Conservation (phyloP, 2,113 vertebrate genomes). For the Ailurus styani region DNA sequence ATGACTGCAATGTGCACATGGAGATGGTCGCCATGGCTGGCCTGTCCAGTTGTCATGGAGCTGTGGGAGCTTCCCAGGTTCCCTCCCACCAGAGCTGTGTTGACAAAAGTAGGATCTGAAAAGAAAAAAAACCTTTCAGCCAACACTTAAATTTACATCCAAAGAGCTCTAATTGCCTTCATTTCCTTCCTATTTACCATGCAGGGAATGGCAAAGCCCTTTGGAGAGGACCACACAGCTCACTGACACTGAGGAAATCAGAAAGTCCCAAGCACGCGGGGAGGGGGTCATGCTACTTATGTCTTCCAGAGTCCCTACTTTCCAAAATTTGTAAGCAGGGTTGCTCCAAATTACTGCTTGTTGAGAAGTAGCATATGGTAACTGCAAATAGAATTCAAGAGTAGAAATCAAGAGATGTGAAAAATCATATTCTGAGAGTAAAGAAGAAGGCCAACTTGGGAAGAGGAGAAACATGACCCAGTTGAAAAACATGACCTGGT, state of each 20-base stretch:
- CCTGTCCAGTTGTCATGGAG: slow-evolving; percentile 83
- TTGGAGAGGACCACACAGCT: slow-evolving; percentile 24
- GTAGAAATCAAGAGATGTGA: not conserved
- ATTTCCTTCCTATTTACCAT: slow-evolving; percentile 70
- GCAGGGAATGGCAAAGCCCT: slow-evolving; percentile 21
- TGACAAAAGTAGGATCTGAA: slow-evolving; percentile 84
- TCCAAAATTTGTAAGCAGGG: not conserved
- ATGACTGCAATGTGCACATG: slow-evolving; percentile 69
- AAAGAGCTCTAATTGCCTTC: slow-evolving; percentile 77
- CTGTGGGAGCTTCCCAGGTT: slow-evolving; percentile 82
- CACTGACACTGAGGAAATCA: not conserved
- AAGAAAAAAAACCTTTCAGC: slow-evolving; percentile 81
- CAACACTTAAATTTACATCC: slow-evolving; percentile 88
- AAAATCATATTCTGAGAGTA: not conserved
- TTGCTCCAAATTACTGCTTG: not conserved
- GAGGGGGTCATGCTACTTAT: not conserved
- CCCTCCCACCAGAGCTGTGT: slow-evolving; percentile 84
- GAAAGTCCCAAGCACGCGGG: not conserved
- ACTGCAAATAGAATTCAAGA: slow-evolving; percentile 31
- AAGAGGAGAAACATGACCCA: not conserved
- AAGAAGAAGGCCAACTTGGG: not conserved
- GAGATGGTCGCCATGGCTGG: slow-evolving; percentile 79
- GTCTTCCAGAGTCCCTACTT: not conserved
- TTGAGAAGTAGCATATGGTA: not conserved
- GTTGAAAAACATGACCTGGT: not conserved